Conservation (phyloP, 2,113 vertebrate species). For the Indri indri region DNA sequence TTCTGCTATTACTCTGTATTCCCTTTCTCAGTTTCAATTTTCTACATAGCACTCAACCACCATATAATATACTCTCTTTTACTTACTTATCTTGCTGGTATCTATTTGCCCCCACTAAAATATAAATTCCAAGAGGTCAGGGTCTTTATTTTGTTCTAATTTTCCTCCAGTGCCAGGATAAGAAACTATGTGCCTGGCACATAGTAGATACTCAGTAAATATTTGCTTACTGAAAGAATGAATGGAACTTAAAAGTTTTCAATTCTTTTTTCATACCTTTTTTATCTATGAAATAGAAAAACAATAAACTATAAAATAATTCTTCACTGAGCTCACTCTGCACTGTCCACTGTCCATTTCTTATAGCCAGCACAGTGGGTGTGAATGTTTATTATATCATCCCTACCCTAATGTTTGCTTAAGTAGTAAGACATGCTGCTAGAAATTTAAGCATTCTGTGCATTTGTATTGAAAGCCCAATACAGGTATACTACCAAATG, state of each 20-base stretch:
- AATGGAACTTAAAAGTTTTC: background rate
- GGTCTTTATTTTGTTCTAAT: background rate
- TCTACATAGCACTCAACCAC: background rate
- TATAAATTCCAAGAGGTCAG: slow-evolving; percentile 12
- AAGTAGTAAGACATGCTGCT: background rate
- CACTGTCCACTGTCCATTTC: background rate
- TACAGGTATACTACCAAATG: background rate
- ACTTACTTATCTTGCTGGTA: background rate
- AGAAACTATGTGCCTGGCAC: background rate
- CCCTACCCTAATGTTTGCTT: background rate
- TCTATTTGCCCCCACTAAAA: background rate
- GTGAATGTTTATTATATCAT: background rate
- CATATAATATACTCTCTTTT: background rate
- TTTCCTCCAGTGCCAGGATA: background rate
- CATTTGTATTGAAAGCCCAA: slow-evolving; percentile 16
- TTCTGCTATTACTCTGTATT: background rate
- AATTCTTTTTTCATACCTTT: background rate
- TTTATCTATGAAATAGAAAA: background rate
- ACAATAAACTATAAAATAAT: background rate
- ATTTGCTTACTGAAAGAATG: background rate
- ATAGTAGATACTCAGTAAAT: background rate
- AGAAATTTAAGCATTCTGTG: slow-evolving; percentile 16
- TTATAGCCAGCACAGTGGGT: too few species aligned
- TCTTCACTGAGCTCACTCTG: background rate
- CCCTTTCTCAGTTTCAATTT: background rate